These are phyloP conservation scores for Myanophis thanlyinensis DNA, from an alignment of 2,113 vertebrate genomes.

Conservation along the genomic window DNA sequence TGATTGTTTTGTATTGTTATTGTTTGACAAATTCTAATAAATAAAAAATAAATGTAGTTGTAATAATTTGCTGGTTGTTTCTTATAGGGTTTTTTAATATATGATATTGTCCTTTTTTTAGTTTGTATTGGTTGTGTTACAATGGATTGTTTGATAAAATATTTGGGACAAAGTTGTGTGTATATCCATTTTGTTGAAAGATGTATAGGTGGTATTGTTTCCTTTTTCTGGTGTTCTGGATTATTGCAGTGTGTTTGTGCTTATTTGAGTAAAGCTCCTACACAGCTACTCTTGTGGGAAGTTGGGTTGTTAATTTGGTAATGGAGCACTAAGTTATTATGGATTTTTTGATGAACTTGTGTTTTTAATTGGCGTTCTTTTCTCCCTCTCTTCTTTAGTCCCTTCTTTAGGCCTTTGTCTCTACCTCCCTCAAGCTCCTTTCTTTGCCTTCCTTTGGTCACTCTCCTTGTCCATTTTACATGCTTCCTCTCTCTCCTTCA, in stretches of 20 bases:
- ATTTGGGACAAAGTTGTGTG: not conserved
- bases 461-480: not conserved
- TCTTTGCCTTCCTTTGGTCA: not conserved
- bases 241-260: not conserved
- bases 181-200: not conserved
- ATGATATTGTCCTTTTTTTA: not conserved
- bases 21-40: too few species aligned
- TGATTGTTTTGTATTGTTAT: too few species aligned
- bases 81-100: not conserved
- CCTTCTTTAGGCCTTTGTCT: not conserved
- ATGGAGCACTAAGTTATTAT: not conserved
- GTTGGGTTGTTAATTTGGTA: not conserved
- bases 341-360: not conserved
- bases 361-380: not conserved
- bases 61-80: not conserved
- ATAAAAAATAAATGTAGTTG: too few species aligned
- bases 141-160: not conserved
- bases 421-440: not conserved
- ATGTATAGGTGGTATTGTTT: not conserved
- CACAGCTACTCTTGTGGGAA: not conserved
- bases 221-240: not conserved
- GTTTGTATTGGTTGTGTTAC: not conserved
- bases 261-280: not conserved
- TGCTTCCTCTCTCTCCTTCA: not conserved
- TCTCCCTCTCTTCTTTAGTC: not conserved